These are phyloP conservation scores for Melanostigma gelatinosum DNA, from an alignment of 2,113 vertebrate species.

Conservation along the genomic window DNA sequence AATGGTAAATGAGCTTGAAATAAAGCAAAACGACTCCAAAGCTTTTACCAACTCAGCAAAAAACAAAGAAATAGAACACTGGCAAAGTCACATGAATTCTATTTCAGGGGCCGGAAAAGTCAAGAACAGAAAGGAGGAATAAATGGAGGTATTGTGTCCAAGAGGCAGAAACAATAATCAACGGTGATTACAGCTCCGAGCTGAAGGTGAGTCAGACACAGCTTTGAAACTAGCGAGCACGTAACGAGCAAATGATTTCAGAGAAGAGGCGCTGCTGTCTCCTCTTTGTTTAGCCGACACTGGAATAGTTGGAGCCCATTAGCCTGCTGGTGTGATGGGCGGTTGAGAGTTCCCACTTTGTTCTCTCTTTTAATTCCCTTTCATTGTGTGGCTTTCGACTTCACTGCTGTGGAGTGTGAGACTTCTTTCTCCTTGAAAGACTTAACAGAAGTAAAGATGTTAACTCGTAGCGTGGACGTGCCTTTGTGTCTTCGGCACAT, in stretches of 20 bases:
- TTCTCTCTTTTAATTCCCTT: conserved; percentile 1
- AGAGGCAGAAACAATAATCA: conserved; percentile 32
- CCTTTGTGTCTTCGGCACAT: background rate
- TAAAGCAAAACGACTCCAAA: too few relatives aligned
- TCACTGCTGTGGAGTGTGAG: background rate
- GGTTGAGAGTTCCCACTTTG: conserved; percentile 14
- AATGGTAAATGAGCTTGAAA: too few relatives aligned
- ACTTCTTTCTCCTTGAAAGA: background rate
- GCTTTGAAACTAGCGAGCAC: conserved; percentile 32
- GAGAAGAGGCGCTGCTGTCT: conserved; percentile 30
- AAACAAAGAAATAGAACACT: background rate
- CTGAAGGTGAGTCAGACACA: conserved; percentile 45
- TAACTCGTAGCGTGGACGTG: background rate
- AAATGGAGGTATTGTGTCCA: conserved; percentile 16
- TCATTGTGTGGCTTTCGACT: background rate
- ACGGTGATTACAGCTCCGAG: conserved; percentile 4
- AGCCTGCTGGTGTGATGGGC: conserved; percentile 39
- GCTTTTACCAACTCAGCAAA: background rate
- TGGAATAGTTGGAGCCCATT: conserved; percentile 49
- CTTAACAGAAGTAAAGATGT: background rate
- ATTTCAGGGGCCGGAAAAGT: background rate
- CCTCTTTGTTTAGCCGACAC: conserved; percentile 48
- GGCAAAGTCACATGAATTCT: background rate
- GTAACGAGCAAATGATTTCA: conserved; percentile 25
- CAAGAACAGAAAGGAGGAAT: background rate